Percentiles rank a stretch among this genome's conserved stretches.
These are phyloP conservation scores for Leucoma salicis DNA, from an alignment of 2,888 invertebrate genomes.

Conservation along the genomic window DNA sequence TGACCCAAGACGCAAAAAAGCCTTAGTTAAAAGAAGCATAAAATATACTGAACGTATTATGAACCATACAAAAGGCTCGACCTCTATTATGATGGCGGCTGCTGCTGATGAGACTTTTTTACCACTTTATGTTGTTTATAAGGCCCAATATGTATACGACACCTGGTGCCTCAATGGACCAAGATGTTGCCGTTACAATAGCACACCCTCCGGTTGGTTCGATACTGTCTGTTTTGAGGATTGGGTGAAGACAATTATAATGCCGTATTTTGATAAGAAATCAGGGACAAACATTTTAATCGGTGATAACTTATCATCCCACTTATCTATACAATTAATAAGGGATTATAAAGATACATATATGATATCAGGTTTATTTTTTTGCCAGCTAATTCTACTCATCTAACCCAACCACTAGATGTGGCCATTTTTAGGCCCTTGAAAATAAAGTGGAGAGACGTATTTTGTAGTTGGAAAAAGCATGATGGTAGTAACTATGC, in stretches of 20 bases:
- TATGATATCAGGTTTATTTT: background rate
- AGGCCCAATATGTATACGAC: conserved; percentile 44
- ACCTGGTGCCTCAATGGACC: conserved; percentile 7
- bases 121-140: conserved; percentile 54
- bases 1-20: conserved; percentile 16
- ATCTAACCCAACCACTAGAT: background rate
- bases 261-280: too few species aligned
- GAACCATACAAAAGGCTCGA: conserved; percentile 36
- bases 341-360: background rate
- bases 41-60: conserved; percentile 20
- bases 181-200: too few species aligned
- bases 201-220: too few species aligned
- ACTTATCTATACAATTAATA: too few species aligned
- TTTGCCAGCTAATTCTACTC: background rate
- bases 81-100: conserved; percentile 47
- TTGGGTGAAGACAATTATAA: too few species aligned
- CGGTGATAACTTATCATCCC: too few species aligned
- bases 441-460: background rate
- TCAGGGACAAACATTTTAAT: too few species aligned
- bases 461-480: background rate
- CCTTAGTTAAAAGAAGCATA: conserved; percentile 11
- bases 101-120: conserved; percentile 44
- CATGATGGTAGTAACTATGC: background rate
- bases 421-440: background rate
- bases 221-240: too few species aligned